Percentiles rank a stretch among this genome's conserved stretches.
phyloP scores from a whole-genome alignment of 2,113 vertebrate genomes.

The Halcyon senegalensis region DNA sequence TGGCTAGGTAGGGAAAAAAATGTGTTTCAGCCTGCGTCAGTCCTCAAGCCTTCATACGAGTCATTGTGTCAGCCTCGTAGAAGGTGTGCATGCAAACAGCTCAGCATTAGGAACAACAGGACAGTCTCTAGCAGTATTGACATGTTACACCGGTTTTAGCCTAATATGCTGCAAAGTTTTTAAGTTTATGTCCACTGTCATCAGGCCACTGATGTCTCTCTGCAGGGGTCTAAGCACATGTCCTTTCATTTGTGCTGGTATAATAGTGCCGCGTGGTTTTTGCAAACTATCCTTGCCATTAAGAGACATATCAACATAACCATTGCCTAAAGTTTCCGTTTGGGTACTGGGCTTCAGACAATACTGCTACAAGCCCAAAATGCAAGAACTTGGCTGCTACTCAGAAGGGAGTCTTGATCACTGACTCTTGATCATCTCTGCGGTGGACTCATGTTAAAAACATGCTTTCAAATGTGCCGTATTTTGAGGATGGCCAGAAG shows the following conservation, averaged over 20 bases:
- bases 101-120: rapidly evolving
- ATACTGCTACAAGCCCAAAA: not conserved
- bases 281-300: not conserved
- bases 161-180: not conserved
- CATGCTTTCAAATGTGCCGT: not conserved
- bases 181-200: not conserved
- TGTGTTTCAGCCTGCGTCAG: not conserved
- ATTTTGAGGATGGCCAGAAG: not conserved
- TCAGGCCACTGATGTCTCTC: not conserved
- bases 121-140: not conserved
- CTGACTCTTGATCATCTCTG: not conserved
- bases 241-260: not conserved
- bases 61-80: not conserved
- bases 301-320: not conserved
- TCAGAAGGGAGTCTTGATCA: rapidly evolving
- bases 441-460: not conserved
- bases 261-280: not conserved
- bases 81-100: not conserved
- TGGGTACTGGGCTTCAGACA: not conserved
- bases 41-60: not conserved
- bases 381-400: not conserved
- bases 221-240: not conserved
- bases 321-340: not conserved
- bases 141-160: not conserved
- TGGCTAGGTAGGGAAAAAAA: not conserved